Evolutionary conservation across 1,140 invertebrate species (phyloP), one percentile per base, ranked within the genome.

Genomic region (Drosophila yakuba): DNA sequence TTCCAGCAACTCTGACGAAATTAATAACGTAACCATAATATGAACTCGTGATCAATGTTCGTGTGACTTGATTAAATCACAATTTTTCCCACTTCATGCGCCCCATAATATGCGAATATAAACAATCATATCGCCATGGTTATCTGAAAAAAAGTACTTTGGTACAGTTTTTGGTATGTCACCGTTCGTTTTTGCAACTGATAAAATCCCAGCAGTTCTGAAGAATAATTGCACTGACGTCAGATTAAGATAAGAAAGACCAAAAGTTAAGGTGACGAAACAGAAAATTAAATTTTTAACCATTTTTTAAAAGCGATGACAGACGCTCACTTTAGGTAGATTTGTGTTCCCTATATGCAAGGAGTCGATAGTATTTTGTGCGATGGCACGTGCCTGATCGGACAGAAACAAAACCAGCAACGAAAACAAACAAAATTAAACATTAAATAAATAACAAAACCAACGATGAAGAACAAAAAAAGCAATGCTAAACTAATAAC

Each of bases 401-500:
- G 47, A 48, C 66, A 77, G 63, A n/a, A 67, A 52, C 20, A 52
- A 39, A 52, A 71, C 36, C 45, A 54, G 52, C 45, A 50, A 23
- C 28, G n/a, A 58, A 71, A 50, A 41, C 43, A 68, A 69, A 73
- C 38, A 71, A 80, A 84, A 80, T 69, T 74, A 72, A 83, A 83
- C 80, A 83, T 79, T 77, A 84, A 85, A 74, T 56, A 72, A 84
- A 57, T 55, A 45, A 45, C 58, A 63, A 72, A 82, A 74, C 66
- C 43, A 75, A 62, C 41, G 48, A 47, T 11, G 44, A 51, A 23
- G 55, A 17, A 6, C 36, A 25, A 43, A 83, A 63, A 84, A 80
- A 84, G 61, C 80, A 84, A 80, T 84, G 81, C 75, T 62, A 73
- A 80, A 84, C 80, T 84, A 84, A 84, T 84, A 84, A 73, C 80